Base-by-base conservation (phyloP, 1,140 invertebrate species). In the Panagrolaimus sp. region DNA sequence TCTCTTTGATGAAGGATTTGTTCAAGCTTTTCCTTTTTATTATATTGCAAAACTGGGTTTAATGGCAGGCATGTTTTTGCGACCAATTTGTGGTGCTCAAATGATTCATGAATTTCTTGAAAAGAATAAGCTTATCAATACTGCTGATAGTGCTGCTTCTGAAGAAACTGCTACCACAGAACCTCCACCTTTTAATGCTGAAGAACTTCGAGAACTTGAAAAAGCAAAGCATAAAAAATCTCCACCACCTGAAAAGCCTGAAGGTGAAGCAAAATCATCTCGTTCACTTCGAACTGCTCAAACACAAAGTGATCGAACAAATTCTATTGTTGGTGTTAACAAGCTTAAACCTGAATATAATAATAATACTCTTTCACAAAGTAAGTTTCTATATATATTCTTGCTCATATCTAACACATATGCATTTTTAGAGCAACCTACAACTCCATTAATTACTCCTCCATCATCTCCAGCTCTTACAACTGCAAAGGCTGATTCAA, bases 21-120 rank as follows among this genome's bases (percentile, higher is more conserved):
- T 78, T 70, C 44, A 73, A 11, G 16, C 16, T 5, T n/a, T 76
- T 38, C 74, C 74, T 8, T 31, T 38, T 1, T 73, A 73, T 43
- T 73, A 73, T 45, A 16, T 75, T 13, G 0, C 77, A 67, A 73
- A 73, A 31, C 20, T 76, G 8, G n/a, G 65, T 42, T 66, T 78
- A 13, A 20, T 73, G 9, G 65, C 73, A 0, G 11, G 71, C 16
- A 44, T 73, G 16, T 73, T 76, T 66, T 27, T 73, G 48, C 42
- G 66, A 48, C 72, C 72, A 13, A 42, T 63, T 9, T 25, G 27
- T 27, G 65, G 45, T 13, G 74, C 66, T 9, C 71, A 69, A 9
- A 71, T 74, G 66, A 51, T 76, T 27, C 11, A 73, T n/a, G 63
- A 66, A 47, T 31, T 71, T 9, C n/a, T 61, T 48, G 13, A 64